A percentile compares a stretch with the other conserved stretches of the same genome.
Evolutionary conservation across 2,113 vertebrate species (phyloP).

Genomic region (Vombatus ursinus): DNA sequence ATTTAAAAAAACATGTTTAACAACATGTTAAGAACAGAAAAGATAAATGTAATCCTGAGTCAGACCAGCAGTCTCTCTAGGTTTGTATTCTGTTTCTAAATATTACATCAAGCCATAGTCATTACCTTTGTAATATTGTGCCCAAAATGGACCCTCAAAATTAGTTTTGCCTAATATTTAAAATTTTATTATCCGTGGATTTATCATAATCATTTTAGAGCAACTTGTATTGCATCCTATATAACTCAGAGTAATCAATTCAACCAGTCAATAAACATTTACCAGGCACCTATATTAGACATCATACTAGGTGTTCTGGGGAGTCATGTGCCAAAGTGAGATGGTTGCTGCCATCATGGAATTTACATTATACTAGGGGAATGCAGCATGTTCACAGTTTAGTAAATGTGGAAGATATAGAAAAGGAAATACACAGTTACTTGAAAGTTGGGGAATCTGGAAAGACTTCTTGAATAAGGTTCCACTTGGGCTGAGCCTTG

Average conservation of each 20-base stretch:
- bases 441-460: neutral
- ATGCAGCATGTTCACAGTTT: neutral
- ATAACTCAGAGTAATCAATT: neutral
- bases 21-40: neutral
- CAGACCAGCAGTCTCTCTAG: neutral
- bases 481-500: neutral
- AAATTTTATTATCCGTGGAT: neutral
- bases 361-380: neutral
- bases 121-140: neutral
- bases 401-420: neutral
- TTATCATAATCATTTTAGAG: neutral
- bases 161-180: neutral
- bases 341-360: neutral
- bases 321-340: neutral
- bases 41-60: neutral
- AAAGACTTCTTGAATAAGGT: neutral
- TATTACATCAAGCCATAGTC: neutral
- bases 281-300: neutral
- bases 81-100: neutral
- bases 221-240: neutral
- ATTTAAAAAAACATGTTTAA: neutral
- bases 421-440: neutral
- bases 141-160: neutral
- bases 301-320: neutral
- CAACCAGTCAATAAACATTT: neutral